Percentiles rank a stretch among this genome's conserved stretches.
phyloP scores from a whole-genome alignment of 2,888 invertebrate species.

The Orchesella flavescens region DNA sequence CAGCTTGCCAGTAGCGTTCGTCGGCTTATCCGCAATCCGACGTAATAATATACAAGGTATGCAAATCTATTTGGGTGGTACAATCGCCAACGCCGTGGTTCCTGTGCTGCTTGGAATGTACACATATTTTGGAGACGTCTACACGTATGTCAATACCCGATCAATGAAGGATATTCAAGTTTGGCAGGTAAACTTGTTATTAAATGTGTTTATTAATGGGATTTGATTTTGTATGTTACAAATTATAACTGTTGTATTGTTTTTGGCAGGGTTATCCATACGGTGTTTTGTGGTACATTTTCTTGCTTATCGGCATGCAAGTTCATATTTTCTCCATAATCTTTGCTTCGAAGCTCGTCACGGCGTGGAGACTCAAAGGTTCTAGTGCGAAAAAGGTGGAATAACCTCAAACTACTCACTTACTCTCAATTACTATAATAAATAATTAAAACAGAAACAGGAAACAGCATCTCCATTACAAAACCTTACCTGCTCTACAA shows the following conservation, averaged over 20 bases:
- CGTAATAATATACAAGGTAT: constrained; percentile 86
- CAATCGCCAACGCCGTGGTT: constrained; percentile 83
- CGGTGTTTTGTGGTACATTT: constrained; percentile 93
- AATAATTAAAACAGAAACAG: neutral
- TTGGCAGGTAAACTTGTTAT: constrained; percentile 82
- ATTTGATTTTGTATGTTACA: too few relatives aligned
- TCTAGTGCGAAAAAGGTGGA: constrained; percentile 79
- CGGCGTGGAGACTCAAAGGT: constrained; percentile 82
- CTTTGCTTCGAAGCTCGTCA: constrained; percentile 87
- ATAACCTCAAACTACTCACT: constrained; percentile 73
- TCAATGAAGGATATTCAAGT: constrained; percentile 82
- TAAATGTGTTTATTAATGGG: too few relatives aligned
- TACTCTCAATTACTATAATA: neutral
- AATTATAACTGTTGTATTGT: neutral
- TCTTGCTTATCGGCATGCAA: constrained; percentile 89
- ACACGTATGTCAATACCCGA: constrained; percentile 83
- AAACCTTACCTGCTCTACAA: neutral
- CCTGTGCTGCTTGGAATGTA: constrained; percentile 87
- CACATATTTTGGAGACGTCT: constrained; percentile 89
- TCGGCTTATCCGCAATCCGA: constrained; percentile 89
- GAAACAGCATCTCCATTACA: neutral
- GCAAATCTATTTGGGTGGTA: constrained; percentile 87
- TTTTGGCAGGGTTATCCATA: constrained; percentile 86
- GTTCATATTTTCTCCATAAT: constrained; percentile 90
- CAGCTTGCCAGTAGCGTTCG: constrained; percentile 86